Percentiles rank a stretch among this genome's conserved stretches.
phyloP scores from a whole-genome alignment of 2,888 invertebrate species.

The Macrophya alboannulata region DNA sequence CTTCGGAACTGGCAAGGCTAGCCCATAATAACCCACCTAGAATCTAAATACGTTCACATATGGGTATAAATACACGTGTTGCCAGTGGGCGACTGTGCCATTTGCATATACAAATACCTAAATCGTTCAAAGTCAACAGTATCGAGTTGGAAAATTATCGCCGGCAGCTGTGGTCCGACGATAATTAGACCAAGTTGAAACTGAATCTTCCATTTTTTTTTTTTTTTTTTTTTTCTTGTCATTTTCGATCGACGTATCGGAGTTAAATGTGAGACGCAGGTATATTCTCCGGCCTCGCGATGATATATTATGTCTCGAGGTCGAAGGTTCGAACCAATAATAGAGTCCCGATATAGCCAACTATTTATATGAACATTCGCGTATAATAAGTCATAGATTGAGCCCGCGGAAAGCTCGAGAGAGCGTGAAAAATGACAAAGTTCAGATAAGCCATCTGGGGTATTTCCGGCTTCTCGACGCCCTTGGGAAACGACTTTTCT shows the following conservation, averaged over 20 bases:
- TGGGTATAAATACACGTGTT: conserved; percentile 11
- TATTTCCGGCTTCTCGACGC: conserved; percentile 45
- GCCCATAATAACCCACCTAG: conserved; percentile 15
- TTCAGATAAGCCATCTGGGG: conserved; percentile 2
- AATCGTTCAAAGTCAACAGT: not conserved
- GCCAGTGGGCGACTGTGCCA: not conserved
- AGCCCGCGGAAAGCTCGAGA: not conserved
- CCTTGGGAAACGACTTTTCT: conserved; percentile 33
- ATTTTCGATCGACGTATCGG: not conserved
- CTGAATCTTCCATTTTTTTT: not conserved
- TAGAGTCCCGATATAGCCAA: not conserved
- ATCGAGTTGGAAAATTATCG: not conserved
- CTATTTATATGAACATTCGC: conserved; percentile 21
- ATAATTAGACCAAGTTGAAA: not conserved
- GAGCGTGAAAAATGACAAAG: conserved; percentile 24
- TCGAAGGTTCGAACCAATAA: conserved; percentile 36
- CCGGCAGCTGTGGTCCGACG: not conserved
- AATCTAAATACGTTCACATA: conserved; percentile 25
- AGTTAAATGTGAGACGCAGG: not conserved
- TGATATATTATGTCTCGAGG: not conserved
- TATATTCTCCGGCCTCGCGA: not conserved
- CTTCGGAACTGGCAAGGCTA: not conserved
- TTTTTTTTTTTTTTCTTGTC: not conserved
- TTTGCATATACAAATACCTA: not conserved
- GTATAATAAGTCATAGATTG: conserved; percentile 28